phyloP scores from a whole-genome alignment of 2,113 vertebrate species.

The Strix aluco region DNA sequence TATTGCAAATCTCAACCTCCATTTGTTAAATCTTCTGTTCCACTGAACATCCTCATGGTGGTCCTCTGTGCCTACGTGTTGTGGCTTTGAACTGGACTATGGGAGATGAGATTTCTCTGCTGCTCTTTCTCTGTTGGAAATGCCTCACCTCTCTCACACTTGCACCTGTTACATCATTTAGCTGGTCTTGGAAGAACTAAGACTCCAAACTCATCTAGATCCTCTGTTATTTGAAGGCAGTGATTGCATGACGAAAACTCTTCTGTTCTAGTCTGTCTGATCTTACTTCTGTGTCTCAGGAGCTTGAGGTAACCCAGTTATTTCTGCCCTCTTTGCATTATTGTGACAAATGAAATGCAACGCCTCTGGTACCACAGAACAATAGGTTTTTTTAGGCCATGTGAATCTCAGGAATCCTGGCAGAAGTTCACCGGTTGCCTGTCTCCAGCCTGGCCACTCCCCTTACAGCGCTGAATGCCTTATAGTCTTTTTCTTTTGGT shows the following conservation, averaged over 20 bases:
- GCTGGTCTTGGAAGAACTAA: neutral
- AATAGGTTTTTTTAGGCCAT: neutral
- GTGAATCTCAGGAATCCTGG: neutral
- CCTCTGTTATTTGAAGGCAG: neutral
- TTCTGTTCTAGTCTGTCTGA: neutral
- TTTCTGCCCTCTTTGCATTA: neutral
- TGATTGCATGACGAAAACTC: neutral
- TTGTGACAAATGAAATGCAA: neutral
- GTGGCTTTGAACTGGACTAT: neutral
- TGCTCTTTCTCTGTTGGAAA: neutral
- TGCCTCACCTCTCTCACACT: neutral
- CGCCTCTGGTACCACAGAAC: neutral
- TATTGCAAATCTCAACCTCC: neutral
- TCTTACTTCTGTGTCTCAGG: neutral
- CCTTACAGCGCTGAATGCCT: neutral
- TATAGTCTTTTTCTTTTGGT: neutral
- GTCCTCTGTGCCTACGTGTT: neutral
- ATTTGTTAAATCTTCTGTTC: neutral
- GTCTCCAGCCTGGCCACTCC: neutral
- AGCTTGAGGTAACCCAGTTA: neutral
- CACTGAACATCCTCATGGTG: fast-evolving
- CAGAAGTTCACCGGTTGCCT: neutral
- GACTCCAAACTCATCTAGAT: neutral
- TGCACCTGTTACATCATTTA: neutral
- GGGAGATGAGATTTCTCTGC: neutral